Conservation (phyloP, 37 sponge, comb jelly and placozoan genomes). For the Beroe forskalii region DNA sequence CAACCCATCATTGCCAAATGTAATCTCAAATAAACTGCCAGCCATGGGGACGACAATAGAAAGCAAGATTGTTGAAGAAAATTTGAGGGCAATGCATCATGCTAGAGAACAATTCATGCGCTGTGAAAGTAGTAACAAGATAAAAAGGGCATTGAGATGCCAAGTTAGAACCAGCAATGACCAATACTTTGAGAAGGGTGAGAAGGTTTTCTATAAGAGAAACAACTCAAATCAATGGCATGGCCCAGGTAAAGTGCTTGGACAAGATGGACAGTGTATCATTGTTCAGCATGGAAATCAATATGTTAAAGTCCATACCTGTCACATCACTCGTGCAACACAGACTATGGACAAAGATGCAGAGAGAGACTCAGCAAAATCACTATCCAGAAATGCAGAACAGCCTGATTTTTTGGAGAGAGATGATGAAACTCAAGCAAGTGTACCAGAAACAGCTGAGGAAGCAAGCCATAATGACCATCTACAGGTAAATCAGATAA, state of each 20-base stretch:
- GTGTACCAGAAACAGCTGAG: too few relatives aligned
- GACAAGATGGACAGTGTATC: neutral
- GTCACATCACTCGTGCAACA: neutral
- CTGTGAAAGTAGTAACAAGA: conserved; percentile 9
- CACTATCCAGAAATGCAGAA: too few relatives aligned
- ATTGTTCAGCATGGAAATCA: conserved; percentile 13
- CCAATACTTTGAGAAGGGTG: neutral
- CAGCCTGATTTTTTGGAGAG: too few relatives aligned
- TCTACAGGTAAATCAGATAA: too few relatives aligned
- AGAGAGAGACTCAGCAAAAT: too few relatives aligned
- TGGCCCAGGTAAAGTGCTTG: neutral
- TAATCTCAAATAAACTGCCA: neutral
- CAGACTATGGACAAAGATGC: too few relatives aligned
- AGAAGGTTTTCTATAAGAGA: neutral
- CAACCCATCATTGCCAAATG: conserved; percentile 10
- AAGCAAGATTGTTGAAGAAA: neutral
- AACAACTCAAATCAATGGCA: neutral
- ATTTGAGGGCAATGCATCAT: neutral
- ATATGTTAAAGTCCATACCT: neutral
- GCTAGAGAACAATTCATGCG: neutral
- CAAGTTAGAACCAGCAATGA: neutral
- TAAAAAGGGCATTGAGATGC: neutral
- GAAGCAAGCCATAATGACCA: too few relatives aligned
- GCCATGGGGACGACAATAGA: neutral
- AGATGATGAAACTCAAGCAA: too few relatives aligned